Percentiles rank a stretch among this genome's conserved stretches.
phyloP scores from a whole-genome alignment of 2,113 vertebrate genomes.

The Aythya baeri region DNA sequence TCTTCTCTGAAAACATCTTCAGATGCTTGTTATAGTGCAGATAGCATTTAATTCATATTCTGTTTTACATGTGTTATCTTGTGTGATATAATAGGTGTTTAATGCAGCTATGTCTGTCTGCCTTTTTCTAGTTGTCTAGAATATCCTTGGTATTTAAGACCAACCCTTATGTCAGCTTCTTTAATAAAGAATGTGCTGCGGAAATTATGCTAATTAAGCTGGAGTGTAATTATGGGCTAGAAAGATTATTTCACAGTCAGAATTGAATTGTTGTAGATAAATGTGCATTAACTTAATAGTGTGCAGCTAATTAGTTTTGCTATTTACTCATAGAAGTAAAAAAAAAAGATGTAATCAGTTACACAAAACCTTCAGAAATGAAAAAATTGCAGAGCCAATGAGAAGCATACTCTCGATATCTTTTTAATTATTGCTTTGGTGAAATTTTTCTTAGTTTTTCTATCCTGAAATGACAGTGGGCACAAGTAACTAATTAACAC shows the following conservation, averaged over 20 bases:
- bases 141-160: slow-evolving; percentile 64
- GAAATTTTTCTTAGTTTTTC: background rate
- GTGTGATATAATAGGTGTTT: background rate
- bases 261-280: slow-evolving; percentile 83
- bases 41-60: background rate
- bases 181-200: slow-evolving; percentile 75
- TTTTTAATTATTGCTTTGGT: slow-evolving; percentile 36
- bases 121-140: slow-evolving; percentile 29
- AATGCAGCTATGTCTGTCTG: slow-evolving; percentile 3
- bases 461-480: slow-evolving; percentile 33
- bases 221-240: slow-evolving; percentile 81
- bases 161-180: slow-evolving; percentile 67
- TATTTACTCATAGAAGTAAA: slow-evolving; percentile 72
- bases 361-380: slow-evolving; percentile 3
- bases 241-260: slow-evolving; percentile 80
- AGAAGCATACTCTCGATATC: background rate
- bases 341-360: slow-evolving; percentile 60
- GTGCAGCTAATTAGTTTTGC: slow-evolving; percentile 78
- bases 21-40: background rate
- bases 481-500: slow-evolving; percentile 49
- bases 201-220: slow-evolving; percentile 81
- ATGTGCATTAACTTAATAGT: slow-evolving; percentile 82
- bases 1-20: background rate
- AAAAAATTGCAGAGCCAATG: slow-evolving; percentile 1
- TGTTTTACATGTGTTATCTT: background rate